Base-by-base conservation (phyloP, 2,113 vertebrate species). In the Brevimyrus niger region DNA sequence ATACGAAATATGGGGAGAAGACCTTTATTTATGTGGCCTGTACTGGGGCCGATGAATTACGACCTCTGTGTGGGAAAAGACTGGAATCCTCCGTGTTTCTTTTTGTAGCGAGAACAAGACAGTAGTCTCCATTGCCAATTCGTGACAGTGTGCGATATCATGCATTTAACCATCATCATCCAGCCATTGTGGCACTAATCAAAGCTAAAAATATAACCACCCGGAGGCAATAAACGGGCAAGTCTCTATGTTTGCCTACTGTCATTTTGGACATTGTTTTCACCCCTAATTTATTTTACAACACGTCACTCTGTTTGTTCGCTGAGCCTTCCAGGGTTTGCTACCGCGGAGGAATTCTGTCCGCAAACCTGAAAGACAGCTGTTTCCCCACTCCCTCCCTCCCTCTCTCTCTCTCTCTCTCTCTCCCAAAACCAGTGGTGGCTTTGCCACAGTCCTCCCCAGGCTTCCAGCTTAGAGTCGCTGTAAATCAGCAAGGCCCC, bases 201-300 rank as follows among this genome's bases (percentile, higher is more conserved):
- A 84, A 23, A 23, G 10, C 38, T 46, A 84, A 84, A 84, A 84
- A 84, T 47, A 84, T 3, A 10, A 1, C 3, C 21, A 13, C 38
- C 82, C 31, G 3, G 19, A 84, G 44, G 82, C 82, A 47, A 23
- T 84, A 84, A 84, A 47, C 44, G 15, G 42, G 31, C 35, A 42
- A 47, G 44, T 84, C 82, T 10, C 58, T 47, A 7, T 69, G 61
- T 88, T 88, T 69, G 50, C 46, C 44, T 1, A 27, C 46, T 88
- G 44, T 73, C 42, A 27, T 69, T 88, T 76, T 58, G 44, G 44
- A 61, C 73, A 27, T 80, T 80, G 47, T 31, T 21, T 38, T 42
- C 38, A 19, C 35, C 88, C 51, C 50, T 89, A 50, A n/a, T 51
- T 48, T 89, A 38, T 84, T 89, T 84, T 61, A 88, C 88, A 11